Percentiles rank a stretch among this genome's conserved stretches.
Conservation (phyloP, 2,113 vertebrate genomes). For the Serinus canaria region DNA sequence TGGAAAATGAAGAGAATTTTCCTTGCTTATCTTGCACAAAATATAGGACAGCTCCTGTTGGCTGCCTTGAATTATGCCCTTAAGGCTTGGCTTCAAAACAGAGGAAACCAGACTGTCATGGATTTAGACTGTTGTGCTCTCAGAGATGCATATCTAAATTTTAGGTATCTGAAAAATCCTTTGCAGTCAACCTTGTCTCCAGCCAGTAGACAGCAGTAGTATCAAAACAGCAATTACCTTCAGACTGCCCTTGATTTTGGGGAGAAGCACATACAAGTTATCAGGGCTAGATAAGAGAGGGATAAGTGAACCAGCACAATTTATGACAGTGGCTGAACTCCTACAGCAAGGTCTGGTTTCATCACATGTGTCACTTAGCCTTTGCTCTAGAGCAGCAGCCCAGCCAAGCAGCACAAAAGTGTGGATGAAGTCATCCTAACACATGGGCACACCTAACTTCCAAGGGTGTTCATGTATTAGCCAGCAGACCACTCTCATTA, state of each 20-base stretch:
- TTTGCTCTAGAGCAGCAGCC: constrained; percentile 2
- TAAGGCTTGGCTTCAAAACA: constrained; percentile 40
- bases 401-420: not conserved
- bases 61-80: constrained; percentile 11
- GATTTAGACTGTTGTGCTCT: not conserved
- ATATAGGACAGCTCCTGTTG: not conserved
- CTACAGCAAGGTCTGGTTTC: not conserved
- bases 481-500: not conserved
- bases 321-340: not conserved
- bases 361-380: not conserved
- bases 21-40: constrained; percentile 21
- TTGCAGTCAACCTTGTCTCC: not conserved
- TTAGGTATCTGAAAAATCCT: constrained; percentile 28
- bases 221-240: constrained; percentile 10
- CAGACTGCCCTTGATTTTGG: not conserved
- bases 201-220: not conserved
- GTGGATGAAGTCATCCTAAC: not conserved
- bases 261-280: not conserved
- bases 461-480: not conserved
- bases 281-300: not conserved
- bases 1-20: not conserved
- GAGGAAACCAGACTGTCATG: not conserved
- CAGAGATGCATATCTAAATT: not conserved
- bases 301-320: not conserved
- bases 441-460: constrained; percentile 2